These are phyloP conservation scores for Drosophila mimetica DNA, from an alignment of 2,888 invertebrate genomes.

Conservation along the genomic window DNA sequence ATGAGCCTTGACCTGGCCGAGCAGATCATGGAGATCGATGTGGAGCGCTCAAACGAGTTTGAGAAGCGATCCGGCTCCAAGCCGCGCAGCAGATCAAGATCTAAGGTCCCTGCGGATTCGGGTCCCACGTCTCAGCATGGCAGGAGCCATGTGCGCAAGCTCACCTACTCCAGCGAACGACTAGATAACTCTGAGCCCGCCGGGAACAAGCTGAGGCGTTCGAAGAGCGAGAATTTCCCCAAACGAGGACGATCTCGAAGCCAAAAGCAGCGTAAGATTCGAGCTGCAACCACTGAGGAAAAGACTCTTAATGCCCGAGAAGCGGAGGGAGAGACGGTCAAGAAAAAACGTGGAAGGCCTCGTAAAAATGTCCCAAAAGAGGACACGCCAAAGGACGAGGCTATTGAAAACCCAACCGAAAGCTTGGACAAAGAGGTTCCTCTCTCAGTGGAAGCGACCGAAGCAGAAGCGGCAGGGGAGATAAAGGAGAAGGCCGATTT, in stretches of 20 bases:
- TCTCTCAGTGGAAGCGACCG: neutral
- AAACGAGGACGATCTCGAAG: constrained; percentile 14
- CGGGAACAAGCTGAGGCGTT: constrained; percentile 33
- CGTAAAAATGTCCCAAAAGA: neutral
- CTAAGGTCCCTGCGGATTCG: constrained; percentile 27
- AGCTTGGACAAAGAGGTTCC: neutral
- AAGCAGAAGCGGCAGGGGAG: neutral
- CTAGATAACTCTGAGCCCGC: constrained; percentile 22
- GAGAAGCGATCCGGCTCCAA: constrained; percentile 61
- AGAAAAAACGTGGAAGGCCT: constrained; percentile 41
- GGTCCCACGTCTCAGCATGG: neutral
- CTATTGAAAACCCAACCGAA: neutral
- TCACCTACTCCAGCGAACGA: constrained; percentile 60
- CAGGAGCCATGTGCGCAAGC: constrained; percentile 58
- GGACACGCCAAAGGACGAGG: neutral
- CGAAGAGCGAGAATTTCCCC: constrained; percentile 44
- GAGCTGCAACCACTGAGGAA: constrained; percentile 44
- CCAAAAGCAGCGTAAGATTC: constrained; percentile 4
- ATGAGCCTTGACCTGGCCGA: constrained; percentile 57
- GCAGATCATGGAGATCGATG: constrained; percentile 59
- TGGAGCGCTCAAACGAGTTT: constrained; percentile 62
- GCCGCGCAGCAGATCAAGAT: constrained; percentile 44
- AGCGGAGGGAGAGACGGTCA: neutral
- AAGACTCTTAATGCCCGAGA: neutral
- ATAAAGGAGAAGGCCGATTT: neutral